Evolutionary conservation across 1,140 invertebrate genomes (phyloP).

Genomic region (Pantala flavescens): DNA sequence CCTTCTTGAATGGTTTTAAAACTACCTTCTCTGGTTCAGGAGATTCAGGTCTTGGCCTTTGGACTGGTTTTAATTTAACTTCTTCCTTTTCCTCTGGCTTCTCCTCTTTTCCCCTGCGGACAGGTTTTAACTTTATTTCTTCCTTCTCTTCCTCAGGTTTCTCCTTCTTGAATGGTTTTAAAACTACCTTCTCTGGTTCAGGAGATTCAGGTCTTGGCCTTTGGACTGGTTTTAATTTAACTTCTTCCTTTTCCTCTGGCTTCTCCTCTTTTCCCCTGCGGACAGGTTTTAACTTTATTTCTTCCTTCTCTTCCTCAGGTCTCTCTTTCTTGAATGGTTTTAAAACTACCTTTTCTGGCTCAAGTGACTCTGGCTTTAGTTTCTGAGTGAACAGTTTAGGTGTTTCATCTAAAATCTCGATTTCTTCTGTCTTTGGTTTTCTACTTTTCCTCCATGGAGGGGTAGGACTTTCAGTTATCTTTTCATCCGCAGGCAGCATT

Average conservation of each 20-base stretch:
- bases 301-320: background rate
- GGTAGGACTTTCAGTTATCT: background rate
- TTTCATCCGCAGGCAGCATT: background rate
- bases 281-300: conserved; percentile 5
- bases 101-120: conserved; percentile 14
- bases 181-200: conserved; percentile 13
- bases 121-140: conserved; percentile 20
- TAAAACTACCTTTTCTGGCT: background rate
- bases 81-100: conserved; percentile 29
- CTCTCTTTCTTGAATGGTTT: conserved; percentile 2
- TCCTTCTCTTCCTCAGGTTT: conserved; percentile 20
- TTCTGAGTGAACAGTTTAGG: too few species aligned
- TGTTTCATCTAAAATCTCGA: too few species aligned
- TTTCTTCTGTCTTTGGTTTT: background rate
- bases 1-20: conserved; percentile 33
- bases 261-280: background rate
- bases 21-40: conserved; percentile 34
- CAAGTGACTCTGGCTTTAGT: background rate
- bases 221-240: conserved; percentile 18
- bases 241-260: conserved; percentile 13
- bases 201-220: background rate
- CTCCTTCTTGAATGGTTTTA: conserved; percentile 19
- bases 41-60: conserved; percentile 24
- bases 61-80: conserved; percentile 31
- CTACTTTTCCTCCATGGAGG: background rate